A percentile compares a stretch with the other conserved stretches of the same genome.
Evolutionary conservation across 2,797 vertebrate species (phyloP).

Genomic region (Austrolebias charrua): DNA sequence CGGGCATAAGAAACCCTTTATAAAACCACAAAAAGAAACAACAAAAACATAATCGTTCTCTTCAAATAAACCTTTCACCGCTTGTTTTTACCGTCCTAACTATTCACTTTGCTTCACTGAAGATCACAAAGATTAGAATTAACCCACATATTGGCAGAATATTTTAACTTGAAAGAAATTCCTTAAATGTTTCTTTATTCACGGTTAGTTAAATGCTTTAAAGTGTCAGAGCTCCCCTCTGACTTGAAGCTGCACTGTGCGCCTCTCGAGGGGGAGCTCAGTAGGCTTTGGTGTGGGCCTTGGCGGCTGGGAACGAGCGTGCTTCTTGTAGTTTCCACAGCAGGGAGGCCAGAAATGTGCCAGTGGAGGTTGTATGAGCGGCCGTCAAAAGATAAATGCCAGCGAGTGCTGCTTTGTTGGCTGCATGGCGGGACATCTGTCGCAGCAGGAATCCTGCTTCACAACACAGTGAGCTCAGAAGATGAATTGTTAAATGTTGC

Average conservation of each 20-base stretch:
- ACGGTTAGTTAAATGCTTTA: conserved; percentile 55
- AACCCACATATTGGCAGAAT: conserved; percentile 48
- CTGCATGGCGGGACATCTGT: conserved; percentile 39
- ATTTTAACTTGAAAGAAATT: conserved; percentile 58
- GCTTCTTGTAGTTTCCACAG: conserved; percentile 57
- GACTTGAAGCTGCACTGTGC: too few relatives aligned
- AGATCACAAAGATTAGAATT: conserved; percentile 22
- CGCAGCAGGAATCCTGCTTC: conserved; percentile 43
- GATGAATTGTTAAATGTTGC: conserved; percentile 44
- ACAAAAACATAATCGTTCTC: too few relatives aligned
- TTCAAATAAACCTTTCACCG: too few relatives aligned
- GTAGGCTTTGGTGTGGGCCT: conserved; percentile 28
- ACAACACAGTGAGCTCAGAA: conserved; percentile 21
- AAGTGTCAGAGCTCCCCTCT: too few relatives aligned
- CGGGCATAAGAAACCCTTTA: too few relatives aligned
- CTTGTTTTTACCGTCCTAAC: too few relatives aligned
- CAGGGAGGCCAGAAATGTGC: conserved; percentile 45
- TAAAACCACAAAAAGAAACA: too few relatives aligned
- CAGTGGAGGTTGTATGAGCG: conserved; percentile 33
- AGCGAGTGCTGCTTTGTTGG: conserved; percentile 35
- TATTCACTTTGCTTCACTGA: too few relatives aligned
- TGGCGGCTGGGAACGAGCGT: conserved; percentile 47
- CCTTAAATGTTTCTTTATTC: conserved; percentile 70
- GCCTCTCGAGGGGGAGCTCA: conserved; percentile 20
- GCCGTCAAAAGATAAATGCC: conserved; percentile 37